Evolutionary conservation across 2,797 vertebrate genomes (phyloP).

Genomic region (Onychomys leucogaster): DNA sequence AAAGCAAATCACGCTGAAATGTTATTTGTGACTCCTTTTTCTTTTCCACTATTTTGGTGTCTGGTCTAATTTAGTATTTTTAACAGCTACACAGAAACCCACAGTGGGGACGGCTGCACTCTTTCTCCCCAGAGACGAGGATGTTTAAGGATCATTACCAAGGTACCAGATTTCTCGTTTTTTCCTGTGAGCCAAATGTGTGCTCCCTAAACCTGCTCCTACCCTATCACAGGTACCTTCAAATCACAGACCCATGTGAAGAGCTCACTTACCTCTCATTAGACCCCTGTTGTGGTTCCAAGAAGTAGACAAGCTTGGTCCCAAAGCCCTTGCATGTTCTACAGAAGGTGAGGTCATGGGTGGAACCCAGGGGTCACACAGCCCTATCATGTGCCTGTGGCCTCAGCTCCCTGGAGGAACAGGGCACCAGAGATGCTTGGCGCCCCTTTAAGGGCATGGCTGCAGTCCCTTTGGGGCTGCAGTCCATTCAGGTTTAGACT

Average conservation of each 20-base stretch:
- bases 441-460: neutral
- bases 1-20: neutral
- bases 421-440: neutral
- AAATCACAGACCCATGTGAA: neutral
- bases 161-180: neutral
- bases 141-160: neutral
- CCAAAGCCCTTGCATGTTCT: neutral
- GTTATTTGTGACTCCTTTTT: neutral
- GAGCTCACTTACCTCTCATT: neutral
- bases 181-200: neutral
- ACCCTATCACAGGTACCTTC: neutral
- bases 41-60: neutral
- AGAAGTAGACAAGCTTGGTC: neutral
- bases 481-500: neutral
- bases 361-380: neutral
- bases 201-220: neutral
- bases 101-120: fast-evolving
- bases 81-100: neutral
- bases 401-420: neutral
- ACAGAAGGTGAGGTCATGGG: neutral
- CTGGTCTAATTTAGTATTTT: neutral
- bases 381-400: no score
- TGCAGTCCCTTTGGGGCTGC: neutral
- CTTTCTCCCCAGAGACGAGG: neutral
- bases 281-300: neutral